Percentiles rank a stretch among this genome's conserved stretches.
These are phyloP conservation scores for Etia nguti DNA, from an alignment of 2,113 vertebrate species.

Conservation along the genomic window DNA sequence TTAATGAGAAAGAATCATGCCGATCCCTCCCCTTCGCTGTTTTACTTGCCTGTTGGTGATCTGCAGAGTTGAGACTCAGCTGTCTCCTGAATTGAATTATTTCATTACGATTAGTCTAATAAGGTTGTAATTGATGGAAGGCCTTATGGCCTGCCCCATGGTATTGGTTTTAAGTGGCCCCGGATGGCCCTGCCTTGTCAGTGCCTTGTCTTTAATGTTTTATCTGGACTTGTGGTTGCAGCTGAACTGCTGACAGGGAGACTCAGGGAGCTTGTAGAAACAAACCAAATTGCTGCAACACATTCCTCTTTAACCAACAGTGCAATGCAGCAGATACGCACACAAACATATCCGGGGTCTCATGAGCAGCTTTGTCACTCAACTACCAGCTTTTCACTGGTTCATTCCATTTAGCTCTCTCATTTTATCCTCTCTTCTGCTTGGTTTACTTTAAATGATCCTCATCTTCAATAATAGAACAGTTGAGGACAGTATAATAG, in stretches of 20 bases:
- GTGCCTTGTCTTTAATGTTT: slow-evolving; percentile 56
- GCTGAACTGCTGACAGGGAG: slow-evolving; percentile 36
- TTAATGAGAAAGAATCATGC: neutral
- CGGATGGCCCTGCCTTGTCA: slow-evolving; percentile 51
- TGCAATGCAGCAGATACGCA: neutral
- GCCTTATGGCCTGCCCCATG: slow-evolving; percentile 45
- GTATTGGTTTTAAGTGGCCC: slow-evolving; percentile 63
- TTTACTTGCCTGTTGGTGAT: slow-evolving; percentile 8
- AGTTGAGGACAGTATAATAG: neutral
- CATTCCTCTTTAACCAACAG: neutral
- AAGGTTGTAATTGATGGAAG: slow-evolving; percentile 69
- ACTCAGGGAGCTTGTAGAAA: neutral
- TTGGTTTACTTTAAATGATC: slow-evolving; percentile 32
- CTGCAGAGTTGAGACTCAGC: slow-evolving; percentile 36
- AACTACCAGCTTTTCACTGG: slow-evolving; percentile 12
- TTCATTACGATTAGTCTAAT: slow-evolving; percentile 67
- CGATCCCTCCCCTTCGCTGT: neutral
- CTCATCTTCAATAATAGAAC: slow-evolving; percentile 1
- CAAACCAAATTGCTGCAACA: neutral
- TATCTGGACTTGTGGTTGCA: slow-evolving; percentile 39
- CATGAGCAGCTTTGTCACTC: neutral
- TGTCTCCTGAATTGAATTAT: slow-evolving; percentile 61
- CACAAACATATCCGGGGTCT: neutral
- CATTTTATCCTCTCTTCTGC: slow-evolving; percentile 40
- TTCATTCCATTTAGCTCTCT: neutral